Percentiles rank a stretch among this genome's conserved stretches.
Evolutionary conservation across 2,113 vertebrate genomes (phyloP).

Genomic region (Coptodon rendalli): DNA sequence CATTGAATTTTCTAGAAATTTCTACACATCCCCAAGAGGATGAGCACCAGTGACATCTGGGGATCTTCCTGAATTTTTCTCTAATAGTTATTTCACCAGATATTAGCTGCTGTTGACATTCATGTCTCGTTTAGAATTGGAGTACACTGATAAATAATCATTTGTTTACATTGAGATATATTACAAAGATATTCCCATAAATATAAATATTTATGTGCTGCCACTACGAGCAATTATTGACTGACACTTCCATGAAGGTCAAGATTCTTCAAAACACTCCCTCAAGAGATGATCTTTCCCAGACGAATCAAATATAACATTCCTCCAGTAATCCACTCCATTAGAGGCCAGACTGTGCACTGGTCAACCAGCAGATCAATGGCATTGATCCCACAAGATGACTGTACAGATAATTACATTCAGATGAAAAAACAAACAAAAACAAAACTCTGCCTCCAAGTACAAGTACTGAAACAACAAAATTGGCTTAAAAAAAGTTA

Average conservation of each 20-base stretch:
- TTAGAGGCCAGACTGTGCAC: background rate
- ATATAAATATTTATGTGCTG: background rate
- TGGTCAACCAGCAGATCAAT: conserved; percentile 32
- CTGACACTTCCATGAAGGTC: background rate
- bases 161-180: background rate
- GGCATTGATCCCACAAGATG: conserved; percentile 1
- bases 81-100: background rate
- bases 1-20: background rate
- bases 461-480: background rate
- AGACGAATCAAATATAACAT: conserved; percentile 32
- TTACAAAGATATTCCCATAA: background rate
- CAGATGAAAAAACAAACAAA: background rate
- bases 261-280: background rate
- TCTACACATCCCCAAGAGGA: background rate
- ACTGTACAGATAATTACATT: conserved; percentile 30
- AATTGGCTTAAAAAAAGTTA: conserved; percentile 4
- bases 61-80: background rate
- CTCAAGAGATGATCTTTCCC: background rate
- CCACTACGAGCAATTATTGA: background rate
- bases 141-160: background rate
- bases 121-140: background rate
- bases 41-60: background rate
- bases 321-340: conserved; percentile 34
- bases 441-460: background rate
- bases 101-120: background rate